Evolutionary conservation across 2,797 vertebrate genomes (phyloP).

Genomic region (Tachyglossus aculeatus): DNA sequence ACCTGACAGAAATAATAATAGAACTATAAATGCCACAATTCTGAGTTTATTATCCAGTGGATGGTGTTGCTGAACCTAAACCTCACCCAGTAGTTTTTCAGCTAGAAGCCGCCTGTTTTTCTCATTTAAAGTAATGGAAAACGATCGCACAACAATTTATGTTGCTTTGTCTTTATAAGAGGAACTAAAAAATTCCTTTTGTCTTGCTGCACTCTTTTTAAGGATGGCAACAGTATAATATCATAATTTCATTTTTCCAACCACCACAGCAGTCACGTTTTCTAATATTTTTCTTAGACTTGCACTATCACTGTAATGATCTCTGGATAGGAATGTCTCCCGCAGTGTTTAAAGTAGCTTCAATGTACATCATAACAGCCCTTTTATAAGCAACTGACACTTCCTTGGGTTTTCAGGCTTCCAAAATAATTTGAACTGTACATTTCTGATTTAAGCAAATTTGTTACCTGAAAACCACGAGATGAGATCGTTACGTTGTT

Average conservation of each 20-base stretch:
- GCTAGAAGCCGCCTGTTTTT: neutral
- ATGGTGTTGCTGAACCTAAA: conserved; percentile 14
- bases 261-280: conserved; percentile 25
- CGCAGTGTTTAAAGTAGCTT: conserved; percentile 42
- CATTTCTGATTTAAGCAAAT: conserved; percentile 30
- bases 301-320: conserved; percentile 38
- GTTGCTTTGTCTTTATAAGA: conserved; percentile 19
- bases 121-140: conserved; percentile 45
- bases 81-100: conserved; percentile 34
- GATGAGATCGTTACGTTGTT: neutral
- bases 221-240: conserved; percentile 34
- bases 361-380: conserved; percentile 27
- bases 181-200: conserved; percentile 24
- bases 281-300: conserved; percentile 27
- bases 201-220: conserved; percentile 45
- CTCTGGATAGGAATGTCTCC: conserved; percentile 42
- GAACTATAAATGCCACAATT: neutral
- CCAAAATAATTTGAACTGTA: conserved; percentile 35
- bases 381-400: conserved; percentile 26
- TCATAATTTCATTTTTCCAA: conserved; percentile 55
- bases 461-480: conserved; percentile 5
- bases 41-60: conserved; percentile 11
- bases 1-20: neutral
- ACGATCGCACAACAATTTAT: conserved; percentile 32
- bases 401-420: conserved; percentile 6